Percentiles rank a stretch among this genome's conserved stretches.
Evolutionary conservation across 2,888 invertebrate genomes (phyloP).

Genomic region (Campoplex capitator): DNA sequence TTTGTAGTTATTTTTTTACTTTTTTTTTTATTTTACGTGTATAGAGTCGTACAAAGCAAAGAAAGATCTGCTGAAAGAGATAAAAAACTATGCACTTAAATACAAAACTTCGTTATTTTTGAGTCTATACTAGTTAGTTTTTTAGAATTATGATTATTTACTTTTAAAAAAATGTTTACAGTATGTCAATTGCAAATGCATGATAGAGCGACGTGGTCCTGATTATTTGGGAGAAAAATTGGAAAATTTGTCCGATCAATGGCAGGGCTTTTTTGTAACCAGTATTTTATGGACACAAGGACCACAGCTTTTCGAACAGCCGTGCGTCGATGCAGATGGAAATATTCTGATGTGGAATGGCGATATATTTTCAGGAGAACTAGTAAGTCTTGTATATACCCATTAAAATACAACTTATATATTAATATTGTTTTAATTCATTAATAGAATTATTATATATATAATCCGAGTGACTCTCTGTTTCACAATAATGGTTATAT

Average conservation of each 20-base stretch:
- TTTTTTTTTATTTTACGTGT: not conserved
- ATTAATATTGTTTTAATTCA: too few relatives aligned
- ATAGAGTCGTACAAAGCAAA: not conserved
- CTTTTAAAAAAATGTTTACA: slow-evolving; percentile 72
- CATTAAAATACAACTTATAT: too few relatives aligned
- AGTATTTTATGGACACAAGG: slow-evolving; percentile 96
- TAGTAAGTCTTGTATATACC: slow-evolving; percentile 79
- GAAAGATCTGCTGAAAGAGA: too few relatives aligned
- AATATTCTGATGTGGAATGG: slow-evolving; percentile 95
- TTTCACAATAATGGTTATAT: too few relatives aligned
- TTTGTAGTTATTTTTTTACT: not conserved
- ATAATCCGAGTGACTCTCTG: too few relatives aligned
- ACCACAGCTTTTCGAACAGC: slow-evolving; percentile 87
- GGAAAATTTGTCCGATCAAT: slow-evolving; percentile 73
- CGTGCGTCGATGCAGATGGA: slow-evolving; percentile 86
- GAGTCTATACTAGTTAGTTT: not conserved
- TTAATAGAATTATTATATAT: too few relatives aligned
- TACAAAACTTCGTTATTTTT: not conserved
- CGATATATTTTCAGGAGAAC: slow-evolving; percentile 90
- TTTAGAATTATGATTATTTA: not conserved
- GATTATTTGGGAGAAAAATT: slow-evolving; percentile 80
- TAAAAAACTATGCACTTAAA: not conserved
- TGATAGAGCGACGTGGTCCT: slow-evolving; percentile 87
- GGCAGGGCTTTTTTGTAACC: slow-evolving; percentile 82
- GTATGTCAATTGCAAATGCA: slow-evolving; percentile 84